Conservation (phyloP, 2,888 invertebrate species). For the Volucella inflata region DNA sequence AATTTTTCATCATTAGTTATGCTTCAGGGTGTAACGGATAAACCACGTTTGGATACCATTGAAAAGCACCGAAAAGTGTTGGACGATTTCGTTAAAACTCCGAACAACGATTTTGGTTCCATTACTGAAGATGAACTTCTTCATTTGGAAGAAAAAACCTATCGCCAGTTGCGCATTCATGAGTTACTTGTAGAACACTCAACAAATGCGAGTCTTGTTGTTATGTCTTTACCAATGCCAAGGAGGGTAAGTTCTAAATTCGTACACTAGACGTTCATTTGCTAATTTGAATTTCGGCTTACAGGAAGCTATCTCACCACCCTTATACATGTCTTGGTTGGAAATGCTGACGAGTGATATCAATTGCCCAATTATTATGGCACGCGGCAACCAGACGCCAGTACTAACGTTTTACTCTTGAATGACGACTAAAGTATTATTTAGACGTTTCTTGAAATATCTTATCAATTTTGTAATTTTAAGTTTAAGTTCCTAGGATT, state of each 20-base stretch:
- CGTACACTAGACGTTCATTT: neutral
- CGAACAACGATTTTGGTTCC: conserved; percentile 83
- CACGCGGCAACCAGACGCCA: conserved; percentile 94
- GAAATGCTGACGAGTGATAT: conserved; percentile 94
- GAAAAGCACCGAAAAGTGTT: conserved; percentile 89
- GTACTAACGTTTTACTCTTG: conserved; percentile 95
- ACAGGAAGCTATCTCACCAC: conserved; percentile 93
- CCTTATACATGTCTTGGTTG: conserved; percentile 98
- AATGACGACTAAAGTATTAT: neutral
- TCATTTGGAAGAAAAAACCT: conserved; percentile 91
- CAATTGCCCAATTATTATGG: conserved; percentile 92
- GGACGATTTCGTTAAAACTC: conserved; percentile 86
- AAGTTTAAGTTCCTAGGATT: conserved; percentile 45
- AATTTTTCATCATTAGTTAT: conserved; percentile 96
- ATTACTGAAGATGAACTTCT: conserved; percentile 85
- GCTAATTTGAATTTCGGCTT: conserved; percentile 41
- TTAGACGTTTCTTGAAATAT: neutral
- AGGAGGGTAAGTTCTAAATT: conserved; percentile 86
- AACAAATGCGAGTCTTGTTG: conserved; percentile 92
- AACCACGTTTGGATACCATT: conserved; percentile 90
- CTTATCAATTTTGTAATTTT: conserved; percentile 35
- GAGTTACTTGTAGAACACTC: conserved; percentile 96
- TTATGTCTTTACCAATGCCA: conserved; percentile 98
- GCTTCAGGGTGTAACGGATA: conserved; percentile 94
- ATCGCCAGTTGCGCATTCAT: conserved; percentile 94